Evolutionary conservation across 2,888 invertebrate species (phyloP), one percentile per base, ranked within the genome.

Genomic region (Masnerella sp.): DNA sequence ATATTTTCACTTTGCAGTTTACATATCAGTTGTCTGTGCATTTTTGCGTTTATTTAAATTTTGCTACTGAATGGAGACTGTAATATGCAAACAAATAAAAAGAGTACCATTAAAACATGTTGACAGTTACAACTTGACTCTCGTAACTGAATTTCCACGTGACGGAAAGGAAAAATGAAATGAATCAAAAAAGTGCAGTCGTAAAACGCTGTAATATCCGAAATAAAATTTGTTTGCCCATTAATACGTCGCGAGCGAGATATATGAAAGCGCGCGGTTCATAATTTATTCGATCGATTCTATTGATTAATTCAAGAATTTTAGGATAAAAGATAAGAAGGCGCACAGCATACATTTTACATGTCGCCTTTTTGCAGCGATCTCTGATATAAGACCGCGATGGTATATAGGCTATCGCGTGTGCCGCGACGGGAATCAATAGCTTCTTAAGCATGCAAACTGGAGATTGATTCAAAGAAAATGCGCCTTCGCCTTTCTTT

Each of bases 241-340:
- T 36, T 34, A 45, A 54, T 45, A 36, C 36, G 12, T 45, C 42
- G 25, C 36, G 36, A 47, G 18, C 36, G 17, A 28, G 40, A 45
- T 45, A 15, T 59, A 59, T 18, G 28, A 52, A 30, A 25, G 17
- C 15, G 25, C 28, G n/a, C 34, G 20, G 43, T 59, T 43, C 47
- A 62, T 62, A 58, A 70, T 56, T 70, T 42, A 70, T 70, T 49
- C 38, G 40, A 40, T 36, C 49, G 56, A 62, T 62, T 32, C 25
- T 42, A 64, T 58, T 58, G 64, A 71, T 71, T 58, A 62, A 71
- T 71, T 71, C 64, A 58, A 64, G 71, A 71, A 71, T 64, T 71
- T 58, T 51, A 49, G 64, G 43, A 58, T 51, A 43, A 49, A 51
- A 71, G 64, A 59, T 65, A 71, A 71, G 65, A 71, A 71, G 32